Conservation (phyloP, 2,113 vertebrate species). For the Opisthocomus hoazin region DNA sequence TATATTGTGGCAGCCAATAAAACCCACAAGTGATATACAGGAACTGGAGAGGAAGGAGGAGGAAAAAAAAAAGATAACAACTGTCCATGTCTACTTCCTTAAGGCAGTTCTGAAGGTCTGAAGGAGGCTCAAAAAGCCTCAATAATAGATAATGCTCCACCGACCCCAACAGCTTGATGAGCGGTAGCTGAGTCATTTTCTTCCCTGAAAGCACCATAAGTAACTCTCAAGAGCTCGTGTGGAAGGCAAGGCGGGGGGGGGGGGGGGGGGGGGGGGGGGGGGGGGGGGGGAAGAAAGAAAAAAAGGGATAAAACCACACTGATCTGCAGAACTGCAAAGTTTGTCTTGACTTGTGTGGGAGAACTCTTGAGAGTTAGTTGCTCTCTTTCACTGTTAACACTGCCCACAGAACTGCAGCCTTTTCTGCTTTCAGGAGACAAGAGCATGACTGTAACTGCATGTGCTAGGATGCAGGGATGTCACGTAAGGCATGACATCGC, state of each 20-base stretch:
- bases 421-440: neutral
- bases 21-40: neutral
- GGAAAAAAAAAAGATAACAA: neutral
- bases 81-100: no score
- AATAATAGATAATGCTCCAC: neutral
- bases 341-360: neutral
- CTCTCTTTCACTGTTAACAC: neutral
- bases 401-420: neutral
- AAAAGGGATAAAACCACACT: neutral
- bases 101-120: neutral
- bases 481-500: neutral
- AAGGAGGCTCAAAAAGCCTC: neutral
- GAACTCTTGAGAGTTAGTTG: neutral
- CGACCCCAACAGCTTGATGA: neutral
- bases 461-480: neutral
- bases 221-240: neutral
- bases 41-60: neutral
- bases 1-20: neutral
- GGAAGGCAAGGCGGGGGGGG: neutral
- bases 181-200: neutral
- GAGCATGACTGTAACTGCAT: neutral
- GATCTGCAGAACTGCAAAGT: neutral
- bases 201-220: neutral
- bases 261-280: rapidly evolving
- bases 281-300: neutral